Percentiles rank a stretch among this genome's conserved stretches.
Conservation (phyloP, 2,797 vertebrate genomes). For the Acrocephalus scirpaceus region DNA sequence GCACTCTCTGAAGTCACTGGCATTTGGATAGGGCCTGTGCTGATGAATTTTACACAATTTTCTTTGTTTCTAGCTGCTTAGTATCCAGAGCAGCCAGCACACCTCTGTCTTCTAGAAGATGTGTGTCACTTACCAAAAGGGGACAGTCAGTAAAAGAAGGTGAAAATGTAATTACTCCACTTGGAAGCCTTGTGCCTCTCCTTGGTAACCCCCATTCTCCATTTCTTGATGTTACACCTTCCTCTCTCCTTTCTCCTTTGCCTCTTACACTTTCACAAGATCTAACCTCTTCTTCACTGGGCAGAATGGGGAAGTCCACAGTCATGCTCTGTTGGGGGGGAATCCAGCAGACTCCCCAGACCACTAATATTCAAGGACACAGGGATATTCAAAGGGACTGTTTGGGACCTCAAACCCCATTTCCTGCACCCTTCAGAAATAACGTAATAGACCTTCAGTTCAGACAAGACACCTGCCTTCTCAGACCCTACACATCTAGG, state of each 20-base stretch:
- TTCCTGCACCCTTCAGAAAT: background rate
- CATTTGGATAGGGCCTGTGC: background rate
- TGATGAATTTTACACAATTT: background rate
- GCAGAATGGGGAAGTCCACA: fast-evolving
- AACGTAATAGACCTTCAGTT: background rate
- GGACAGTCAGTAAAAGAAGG: background rate
- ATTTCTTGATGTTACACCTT: background rate
- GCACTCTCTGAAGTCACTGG: background rate
- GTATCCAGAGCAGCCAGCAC: background rate
- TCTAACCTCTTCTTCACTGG: background rate
- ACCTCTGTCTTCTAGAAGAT: background rate
- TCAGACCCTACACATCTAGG: too few species aligned
- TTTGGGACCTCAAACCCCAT: background rate
- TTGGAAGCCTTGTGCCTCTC: background rate
- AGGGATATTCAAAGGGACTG: background rate
- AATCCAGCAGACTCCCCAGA: background rate
- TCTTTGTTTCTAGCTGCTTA: background rate
- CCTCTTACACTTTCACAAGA: background rate
- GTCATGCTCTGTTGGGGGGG: background rate
- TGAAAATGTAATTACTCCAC: background rate
- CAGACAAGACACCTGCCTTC: background rate
- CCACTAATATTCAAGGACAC: background rate
- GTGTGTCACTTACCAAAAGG: background rate
- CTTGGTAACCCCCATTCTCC: background rate
- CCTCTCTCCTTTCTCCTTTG: background rate